Base-by-base conservation (phyloP, 2,797 vertebrate species). In the Scolopax rusticola region DNA sequence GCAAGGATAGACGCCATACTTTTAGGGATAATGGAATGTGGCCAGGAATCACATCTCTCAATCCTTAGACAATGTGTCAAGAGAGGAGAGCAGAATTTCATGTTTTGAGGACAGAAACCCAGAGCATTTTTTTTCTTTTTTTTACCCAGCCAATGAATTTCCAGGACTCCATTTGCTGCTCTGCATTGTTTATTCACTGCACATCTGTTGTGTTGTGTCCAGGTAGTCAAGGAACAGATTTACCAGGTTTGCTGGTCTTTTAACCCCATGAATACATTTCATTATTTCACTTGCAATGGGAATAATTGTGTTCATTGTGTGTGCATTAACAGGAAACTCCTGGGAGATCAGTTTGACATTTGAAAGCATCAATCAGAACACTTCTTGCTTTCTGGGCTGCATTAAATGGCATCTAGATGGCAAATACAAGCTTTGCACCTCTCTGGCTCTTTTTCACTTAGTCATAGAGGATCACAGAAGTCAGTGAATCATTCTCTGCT, bases 1-100 rank as follows among this genome's bases (percentile, higher is more conserved):
- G 19, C 14, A 8, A 47, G 0, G 1, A 45, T 9, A 9, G 16
- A 5, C 7, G 75, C 13, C 17, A 47, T 30, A 63, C 6, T 5
- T 63, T 68, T 71, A 30, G 21, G 1, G 5, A 30, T 48, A 36
- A 51, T 24, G 21, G 1, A 0, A 4, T 0, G 0, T 28, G 23
- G 9, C 36, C 51, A 13, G 8, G 3, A 82, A 45, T 57, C 10
- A 11, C 14, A 61, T 18, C 21, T 79, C 18, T 63, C 11, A 12
- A 11, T 68, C 36, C 19, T 8, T 51, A 60, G 11, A n/a, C 1
- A 40, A 24, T 8, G 5, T 65, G 75, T 53, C 23, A 76, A 69
- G 54, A 57, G 4, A 78, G 1, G 8, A 59, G 7, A 32, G 10
- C 4, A 19, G 8, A 74, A 79, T 43, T 60, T 41, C 30, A 38